Evolutionary conservation across 2,797 vertebrate species (phyloP), one percentile per base, ranked within the genome.

Genomic region (Danio aesculapii): DNA sequence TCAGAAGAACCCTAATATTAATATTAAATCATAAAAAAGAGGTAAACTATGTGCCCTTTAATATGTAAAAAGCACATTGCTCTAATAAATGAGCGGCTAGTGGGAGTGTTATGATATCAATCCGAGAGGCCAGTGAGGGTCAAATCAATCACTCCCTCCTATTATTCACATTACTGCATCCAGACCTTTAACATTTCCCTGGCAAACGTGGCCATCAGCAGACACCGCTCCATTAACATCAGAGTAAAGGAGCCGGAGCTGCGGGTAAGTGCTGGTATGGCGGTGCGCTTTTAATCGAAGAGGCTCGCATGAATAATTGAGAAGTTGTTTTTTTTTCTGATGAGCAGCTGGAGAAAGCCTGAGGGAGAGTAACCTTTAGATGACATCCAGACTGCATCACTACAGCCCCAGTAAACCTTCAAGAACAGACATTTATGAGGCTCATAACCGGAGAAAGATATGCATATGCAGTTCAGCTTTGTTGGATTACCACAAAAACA

Each of bases 251-350:
- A 49, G 57, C 72, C 61, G 4, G 19, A 61, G 47, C 14, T 55
- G 57, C 12, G 13, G 21, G 55, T 47, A 55, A 81, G 79, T 13
- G 68, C 57, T 19, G 44, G 30, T 46, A 11, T 72, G 55, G 21
- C 75, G 13, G 75, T 52, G 10, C 2, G 44, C 81, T 70, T 77
- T 78, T 30, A 77, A 78, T 66, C 71, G 66, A 78, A 79, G 84
- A 84, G 85, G 80, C 90, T 93, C 80, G 66, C 90, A 95, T 97
- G 91, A 96, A 97, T 97, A 91, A 94, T 91, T 81, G 39, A 91
- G 88, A 87, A 85, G 83, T 81, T 6, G 30, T 47, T 52, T 55
- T 41, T 17, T 19, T 82, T 79, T 88, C 89, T 84, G 89, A 77
- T 83, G 69, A 90, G 92, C 87, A 84, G 91, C 82, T 0, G 6